Base-by-base conservation (phyloP, 1,140 invertebrate species). In the Microplitis demolitor region DNA sequence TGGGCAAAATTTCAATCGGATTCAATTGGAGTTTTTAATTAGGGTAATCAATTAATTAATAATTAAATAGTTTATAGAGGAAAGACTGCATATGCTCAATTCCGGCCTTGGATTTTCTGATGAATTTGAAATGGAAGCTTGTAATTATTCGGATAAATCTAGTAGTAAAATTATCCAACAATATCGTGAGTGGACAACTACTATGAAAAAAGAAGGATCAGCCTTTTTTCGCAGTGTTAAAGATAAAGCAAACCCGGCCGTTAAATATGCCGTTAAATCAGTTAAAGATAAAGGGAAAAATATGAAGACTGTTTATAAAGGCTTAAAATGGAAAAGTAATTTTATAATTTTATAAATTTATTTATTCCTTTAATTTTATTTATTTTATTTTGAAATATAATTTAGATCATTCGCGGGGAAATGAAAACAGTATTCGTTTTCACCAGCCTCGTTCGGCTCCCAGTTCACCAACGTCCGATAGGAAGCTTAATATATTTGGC, bases 41-140 rank as follows among this genome's bases (percentile, higher is more conserved):
- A 3, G 4, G 24, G 2, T 4, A 11, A n/a, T 80, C 34, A 24
- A 50, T 53, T 64, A 4, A 34, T 71, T 3, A 45, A 54, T 58
- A 8, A 35, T 45, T 34, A 35, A 9, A 78, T 82, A 96, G 93
- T 98, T 98, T 87, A 96, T 98, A 77, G 96, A 97, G 81, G 96
- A 97, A 86, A 89, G 97, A 79, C 87, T 98, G 75, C 93, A 96
- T 74, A 92, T 97, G 88, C 89, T 98, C 45, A 97, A 97, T 87
- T 91, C 92, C 33, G 96, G 96, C 2, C 88, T 93, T 53, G 95
- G 95, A 0, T 96, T 96, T 81, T 93, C 92, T n/a, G 97, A 98
- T 85, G 94, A 97, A 82, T 98, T 98, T 87, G 97, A 98, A 87
- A 89, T 94, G 83, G 96, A 98, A 86, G 93, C 94, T 14, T 95